phyloP scores from a whole-genome alignment of 2,888 invertebrate genomes.

The Chrysodeixis includens region DNA sequence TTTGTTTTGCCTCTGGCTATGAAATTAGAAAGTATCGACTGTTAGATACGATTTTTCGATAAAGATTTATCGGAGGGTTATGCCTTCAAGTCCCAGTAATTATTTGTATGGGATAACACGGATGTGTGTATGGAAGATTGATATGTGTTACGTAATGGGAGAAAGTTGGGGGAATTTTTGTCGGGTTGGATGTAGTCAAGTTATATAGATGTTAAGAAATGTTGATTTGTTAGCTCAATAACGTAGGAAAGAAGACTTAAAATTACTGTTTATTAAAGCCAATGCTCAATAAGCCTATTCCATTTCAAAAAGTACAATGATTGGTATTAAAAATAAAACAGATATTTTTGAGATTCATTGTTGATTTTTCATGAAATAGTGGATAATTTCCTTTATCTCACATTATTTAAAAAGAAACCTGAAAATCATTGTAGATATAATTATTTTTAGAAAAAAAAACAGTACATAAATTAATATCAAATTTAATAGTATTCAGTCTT shows the following conservation, averaged over 20 bases:
- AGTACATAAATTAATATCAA: too few species aligned
- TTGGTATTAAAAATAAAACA: too few species aligned
- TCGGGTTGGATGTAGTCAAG: constrained; percentile 55
- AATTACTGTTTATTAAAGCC: too few species aligned
- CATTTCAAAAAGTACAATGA: too few species aligned
- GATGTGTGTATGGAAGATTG: constrained; percentile 65
- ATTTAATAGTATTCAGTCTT: too few species aligned
- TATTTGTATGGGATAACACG: constrained; percentile 67
- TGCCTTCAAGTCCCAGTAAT: constrained; percentile 73
- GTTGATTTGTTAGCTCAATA: constrained; percentile 32
- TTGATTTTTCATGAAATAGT: too few species aligned
- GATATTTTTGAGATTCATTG: too few species aligned
- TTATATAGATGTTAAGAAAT: constrained; percentile 29
- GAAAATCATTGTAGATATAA: too few species aligned
- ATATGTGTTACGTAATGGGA: constrained; percentile 70
- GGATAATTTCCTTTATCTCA: too few species aligned
- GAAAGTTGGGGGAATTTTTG: constrained; percentile 73
- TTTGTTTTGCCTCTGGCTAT: constrained; percentile 82
- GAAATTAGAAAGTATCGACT: constrained; percentile 85
- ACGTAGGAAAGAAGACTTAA: constrained; percentile 13
- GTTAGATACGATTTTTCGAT: constrained; percentile 72
- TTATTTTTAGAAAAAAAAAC: too few species aligned
- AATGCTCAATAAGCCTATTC: too few species aligned
- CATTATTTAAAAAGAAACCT: too few species aligned
- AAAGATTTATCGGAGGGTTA: constrained; percentile 81